Evolutionary conservation across 2,797 vertebrate species (phyloP), one percentile per base, ranked within the genome.

Genomic region (Liasis olivaceus): DNA sequence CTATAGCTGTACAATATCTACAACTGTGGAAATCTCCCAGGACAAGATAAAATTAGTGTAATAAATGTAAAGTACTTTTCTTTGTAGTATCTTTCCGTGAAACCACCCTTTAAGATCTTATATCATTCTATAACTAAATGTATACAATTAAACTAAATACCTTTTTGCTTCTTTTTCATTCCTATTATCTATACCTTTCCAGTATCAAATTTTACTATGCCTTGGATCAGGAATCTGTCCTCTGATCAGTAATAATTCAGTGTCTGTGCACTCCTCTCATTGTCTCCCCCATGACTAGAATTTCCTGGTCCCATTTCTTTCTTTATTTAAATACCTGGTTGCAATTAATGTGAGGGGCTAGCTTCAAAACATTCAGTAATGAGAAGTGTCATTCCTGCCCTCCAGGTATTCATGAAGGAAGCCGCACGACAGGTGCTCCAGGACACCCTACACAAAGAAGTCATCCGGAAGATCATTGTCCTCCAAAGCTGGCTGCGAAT

Each of bases 321-420:
- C 36, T 36, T 72, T 36, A 31, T 56, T 28, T 51, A 64, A 89
- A 28, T 31, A 51, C 26, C 36, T 24, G 22, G 60, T 28, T 88
- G 60, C 6, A 22, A n/a, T 14, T 1, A 58, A 31, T 13, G 0
- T 58, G 72, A 72, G 69, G 15, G 22, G 93, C 84, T 84, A 85
- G n/a, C 15, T 91, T 24, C 64, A 86, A 0, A 72, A 24, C 72
- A 4, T 60, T 96, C 31, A 20, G 17, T 92, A n/a, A 28, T 72
- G 3, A 28, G 12, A 69, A 0, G 59, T n/a, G 85, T 58, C 0
- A 5, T 36, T 0, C 2, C 0, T 93, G 84, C 1, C 93, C 56
- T 51, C 87, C 96, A 99, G 99, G 98, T 99, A 60, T 99, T 99
- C 94, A 98, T 99, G 95, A 99, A 99, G 95, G 99, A 99, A 96